Evolutionary conservation across 1,140 invertebrate species (phyloP).

Genomic region (Whitmania pigra): DNA sequence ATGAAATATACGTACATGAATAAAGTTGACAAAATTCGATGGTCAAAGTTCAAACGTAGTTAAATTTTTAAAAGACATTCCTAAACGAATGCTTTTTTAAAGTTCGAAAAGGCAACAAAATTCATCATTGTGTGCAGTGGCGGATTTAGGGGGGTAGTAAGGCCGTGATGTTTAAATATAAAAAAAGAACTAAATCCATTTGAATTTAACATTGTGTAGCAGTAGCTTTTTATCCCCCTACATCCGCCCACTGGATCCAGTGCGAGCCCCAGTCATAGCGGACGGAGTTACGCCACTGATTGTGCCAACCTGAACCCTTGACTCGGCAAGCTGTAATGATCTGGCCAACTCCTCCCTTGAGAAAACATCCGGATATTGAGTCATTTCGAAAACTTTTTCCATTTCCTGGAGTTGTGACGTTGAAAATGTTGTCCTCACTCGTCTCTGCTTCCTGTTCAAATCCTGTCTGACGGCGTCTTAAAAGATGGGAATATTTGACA

Average conservation of each 20-base stretch:
- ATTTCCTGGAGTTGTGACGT: conserved; percentile 86
- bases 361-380: conserved; percentile 91
- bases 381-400: conserved; percentile 80
- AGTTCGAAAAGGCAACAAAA: too few relatives aligned
- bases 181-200: too few relatives aligned
- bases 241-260: too few relatives aligned
- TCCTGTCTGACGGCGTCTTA: not conserved
- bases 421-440: conserved; percentile 88
- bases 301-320: conserved; percentile 75
- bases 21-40: not conserved
- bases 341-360: conserved; percentile 82
- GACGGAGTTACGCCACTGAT: too few relatives aligned
- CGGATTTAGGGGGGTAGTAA: too few relatives aligned
- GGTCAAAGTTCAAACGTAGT: too few relatives aligned
- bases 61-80: not conserved
- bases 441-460: conserved; percentile 35
- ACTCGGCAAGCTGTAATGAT: conserved; percentile 77
- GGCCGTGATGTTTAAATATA: too few relatives aligned
- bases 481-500: too few relatives aligned
- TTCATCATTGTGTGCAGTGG: too few relatives aligned
- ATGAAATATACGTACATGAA: not conserved
- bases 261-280: too few relatives aligned
- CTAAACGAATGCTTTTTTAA: not conserved
- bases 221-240: too few relatives aligned
- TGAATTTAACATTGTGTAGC: too few relatives aligned